Base-by-base conservation (phyloP, 2,797 vertebrate genomes). In the Syngnathus rostellatus region DNA sequence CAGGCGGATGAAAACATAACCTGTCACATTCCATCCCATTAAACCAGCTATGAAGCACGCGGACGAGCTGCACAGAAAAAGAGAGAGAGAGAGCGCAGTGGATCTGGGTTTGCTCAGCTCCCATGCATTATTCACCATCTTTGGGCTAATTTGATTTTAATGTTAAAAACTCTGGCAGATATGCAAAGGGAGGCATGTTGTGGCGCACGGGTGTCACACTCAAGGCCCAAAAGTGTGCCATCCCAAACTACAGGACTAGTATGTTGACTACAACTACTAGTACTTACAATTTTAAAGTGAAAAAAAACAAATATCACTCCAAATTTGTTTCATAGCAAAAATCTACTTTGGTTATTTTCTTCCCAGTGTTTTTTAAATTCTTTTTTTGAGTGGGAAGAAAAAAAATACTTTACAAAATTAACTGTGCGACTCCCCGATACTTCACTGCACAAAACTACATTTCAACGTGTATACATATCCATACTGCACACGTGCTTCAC, bases 11-110 rank as follows among this genome's bases (percentile, higher is more conserved):
- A 89, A 89, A 91, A 91, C 85, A 89, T 90, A 89, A 87, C 77
- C 85, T 91, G 89, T 88, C 90, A 91, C 83, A 88, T 93, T 94
- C 90, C 89, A 92, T 90, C 86, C 87, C 89, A 92, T 92, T 92
- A 92, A 92, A 92, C 83, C 76, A 90, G 86, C 89, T 84, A 77
- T 77, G 69, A 89, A 89, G 85, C 87, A 83, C 80, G 90, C 89
- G 88, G 88, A 87, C 84, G 14, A 37, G 16, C 25, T 78, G 76
- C 81, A 89, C 85, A 7, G 78, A 83, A 81, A 85, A 85, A 86
- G 83, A 86, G 9, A 76, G 69, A 69, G 21, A 69, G 77, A 77
- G 71, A 80, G 81, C 31, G 0, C 79, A 69, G 86, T 84, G 85
- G 81, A 83, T 88, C 87, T 84, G 81, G 83, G 88, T 88, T 86